These are phyloP conservation scores for Caenorhabditis brenneri DNA, from an alignment of 1,140 invertebrate species.

Conservation along the genomic window DNA sequence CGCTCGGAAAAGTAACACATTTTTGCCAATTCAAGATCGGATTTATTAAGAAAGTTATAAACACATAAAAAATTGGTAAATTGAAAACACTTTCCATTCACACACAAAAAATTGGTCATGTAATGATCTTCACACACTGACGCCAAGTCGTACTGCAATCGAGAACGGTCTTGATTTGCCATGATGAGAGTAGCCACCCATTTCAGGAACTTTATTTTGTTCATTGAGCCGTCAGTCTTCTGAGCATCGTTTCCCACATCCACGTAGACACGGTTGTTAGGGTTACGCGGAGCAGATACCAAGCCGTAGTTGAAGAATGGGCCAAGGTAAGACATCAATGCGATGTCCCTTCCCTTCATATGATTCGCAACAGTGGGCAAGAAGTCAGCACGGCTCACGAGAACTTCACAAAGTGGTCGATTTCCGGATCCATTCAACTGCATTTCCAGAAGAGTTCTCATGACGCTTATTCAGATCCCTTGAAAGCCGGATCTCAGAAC, in stretches of 20 bases:
- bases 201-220: too few relatives aligned
- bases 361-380: neutral
- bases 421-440: neutral
- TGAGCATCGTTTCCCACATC: neutral
- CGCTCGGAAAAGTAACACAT: too few relatives aligned
- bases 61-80: too few relatives aligned
- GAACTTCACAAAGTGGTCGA: neutral
- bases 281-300: neutral
- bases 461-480: neutral
- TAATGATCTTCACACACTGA: slow-evolving; percentile 87
- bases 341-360: slow-evolving; percentile 79
- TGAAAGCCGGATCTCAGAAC: neutral
- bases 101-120: slow-evolving; percentile 88
- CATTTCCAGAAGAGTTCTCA: neutral
- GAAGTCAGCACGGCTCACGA: slow-evolving; percentile 40
- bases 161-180: slow-evolving; percentile 34
- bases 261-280: neutral
- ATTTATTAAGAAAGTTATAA: too few relatives aligned
- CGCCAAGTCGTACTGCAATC: slow-evolving; percentile 80
- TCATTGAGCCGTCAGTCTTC: slow-evolving; percentile 74
- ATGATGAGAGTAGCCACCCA: neutral
- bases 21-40: too few relatives aligned
- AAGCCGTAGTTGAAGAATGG: slow-evolving; percentile 83
- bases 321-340: slow-evolving; percentile 82
- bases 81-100: too few relatives aligned